A percentile compares a stretch with the other conserved stretches of the same genome.
These are phyloP conservation scores for Paramuricea clavata DNA, from an alignment of 92 coral and sea anemone genomes.

Conservation along the genomic window DNA sequence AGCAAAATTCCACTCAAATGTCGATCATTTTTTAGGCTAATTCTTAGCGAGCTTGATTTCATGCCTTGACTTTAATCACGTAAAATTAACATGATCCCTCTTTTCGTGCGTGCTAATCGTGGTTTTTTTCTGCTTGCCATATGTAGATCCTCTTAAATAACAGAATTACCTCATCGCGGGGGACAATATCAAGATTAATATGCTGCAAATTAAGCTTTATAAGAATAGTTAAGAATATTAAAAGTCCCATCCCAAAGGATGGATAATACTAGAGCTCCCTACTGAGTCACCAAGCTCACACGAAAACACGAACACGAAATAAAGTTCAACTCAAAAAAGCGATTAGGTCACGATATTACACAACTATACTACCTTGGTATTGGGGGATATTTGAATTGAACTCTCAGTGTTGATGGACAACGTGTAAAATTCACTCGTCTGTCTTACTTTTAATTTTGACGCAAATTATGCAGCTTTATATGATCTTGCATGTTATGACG, in stretches of 20 bases:
- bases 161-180: background rate
- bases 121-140: background rate
- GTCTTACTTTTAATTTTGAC: too few relatives aligned
- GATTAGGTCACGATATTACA: too few relatives aligned
- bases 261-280: constrained; percentile 12
- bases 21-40: background rate
- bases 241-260: background rate
- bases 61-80: background rate
- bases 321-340: too few relatives aligned
- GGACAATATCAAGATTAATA: background rate
- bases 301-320: background rate
- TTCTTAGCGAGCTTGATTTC: background rate
- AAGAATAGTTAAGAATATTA: constrained; percentile 2
- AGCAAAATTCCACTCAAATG: background rate
- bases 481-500: too few relatives aligned
- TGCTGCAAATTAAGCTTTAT: background rate
- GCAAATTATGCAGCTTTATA: too few relatives aligned
- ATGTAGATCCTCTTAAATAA: constrained; percentile 12
- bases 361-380: too few relatives aligned
- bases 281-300: background rate
- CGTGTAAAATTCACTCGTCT: too few relatives aligned
- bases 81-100: background rate
- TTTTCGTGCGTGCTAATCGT: background rate
- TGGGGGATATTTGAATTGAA: too few relatives aligned
- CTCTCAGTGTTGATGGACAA: too few relatives aligned